Evolutionary conservation across 1,140 invertebrate genomes (phyloP).

Genomic region (Aphidius ervi): DNA sequence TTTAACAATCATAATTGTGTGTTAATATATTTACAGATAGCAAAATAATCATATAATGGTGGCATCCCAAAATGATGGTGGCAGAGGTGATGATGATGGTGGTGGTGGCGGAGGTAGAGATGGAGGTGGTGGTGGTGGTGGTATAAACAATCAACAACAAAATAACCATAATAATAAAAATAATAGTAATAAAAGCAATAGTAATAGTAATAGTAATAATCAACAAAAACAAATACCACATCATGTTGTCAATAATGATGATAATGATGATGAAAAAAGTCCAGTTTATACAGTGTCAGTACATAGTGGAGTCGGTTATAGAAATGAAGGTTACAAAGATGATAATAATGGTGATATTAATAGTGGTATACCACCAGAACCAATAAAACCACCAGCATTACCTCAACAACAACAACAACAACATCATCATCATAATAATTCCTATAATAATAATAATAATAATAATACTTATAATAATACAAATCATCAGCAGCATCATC

Average conservation of each 20-base stretch:
- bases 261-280: slow-evolving; percentile 30
- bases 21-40: slow-evolving; percentile 39
- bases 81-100: slow-evolving; percentile 33
- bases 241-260: slow-evolving; percentile 6
- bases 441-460: no score
- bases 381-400: slow-evolving; percentile 59
- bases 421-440: no score
- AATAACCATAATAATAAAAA: no score
- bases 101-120: slow-evolving; percentile 25
- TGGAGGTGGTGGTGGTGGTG: slow-evolving; percentile 8
- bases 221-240: no score
- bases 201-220: no score
- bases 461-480: no score
- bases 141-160: no score
- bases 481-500: no score
- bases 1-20: neutral
- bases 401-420: slow-evolving; percentile 49
- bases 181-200: no score
- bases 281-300: slow-evolving; percentile 55
- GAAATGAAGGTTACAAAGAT: slow-evolving; percentile 65
- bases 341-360: slow-evolving; percentile 47
- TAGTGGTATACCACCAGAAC: slow-evolving; percentile 47
- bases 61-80: slow-evolving; percentile 45
- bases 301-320: slow-evolving; percentile 57
- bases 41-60: slow-evolving; percentile 43